These are phyloP conservation scores for Tridacna gigas DNA, from an alignment of 2,888 invertebrate genomes.

Conservation along the genomic window DNA sequence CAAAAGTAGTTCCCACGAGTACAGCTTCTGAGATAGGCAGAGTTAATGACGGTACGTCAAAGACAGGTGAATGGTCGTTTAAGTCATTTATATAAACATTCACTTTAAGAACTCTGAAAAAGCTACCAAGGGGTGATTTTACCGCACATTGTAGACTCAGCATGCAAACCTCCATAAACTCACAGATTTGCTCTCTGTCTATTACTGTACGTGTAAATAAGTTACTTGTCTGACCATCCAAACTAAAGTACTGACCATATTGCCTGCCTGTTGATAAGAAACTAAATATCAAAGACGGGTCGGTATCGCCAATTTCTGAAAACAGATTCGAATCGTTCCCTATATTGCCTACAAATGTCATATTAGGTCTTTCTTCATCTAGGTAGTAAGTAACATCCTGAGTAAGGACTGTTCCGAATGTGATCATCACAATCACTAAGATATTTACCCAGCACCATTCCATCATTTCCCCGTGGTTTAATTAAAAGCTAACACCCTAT, in stretches of 20 bases:
- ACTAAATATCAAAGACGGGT: conserved; percentile 68
- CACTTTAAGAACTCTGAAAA: conserved; percentile 73
- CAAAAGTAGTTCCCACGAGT: conserved; percentile 61
- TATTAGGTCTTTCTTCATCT: conserved; percentile 75
- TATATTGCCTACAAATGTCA: conserved; percentile 73
- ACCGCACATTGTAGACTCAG: conserved; percentile 63
- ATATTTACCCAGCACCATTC: conserved; percentile 1
- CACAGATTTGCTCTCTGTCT: conserved; percentile 69
- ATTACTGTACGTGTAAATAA: conserved; percentile 63
- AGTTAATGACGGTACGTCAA: conserved; percentile 57
- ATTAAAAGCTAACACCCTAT: conserved; percentile 11
- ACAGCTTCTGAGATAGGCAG: conserved; percentile 67
- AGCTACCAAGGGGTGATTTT: conserved; percentile 67
- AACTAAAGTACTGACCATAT: conserved; percentile 59
- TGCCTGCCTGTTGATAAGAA: conserved; percentile 66
- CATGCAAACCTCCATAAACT: conserved; percentile 61
- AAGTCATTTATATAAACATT: conserved; percentile 72
- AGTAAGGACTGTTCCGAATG: conserved; percentile 10
- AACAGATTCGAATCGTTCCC: conserved; percentile 68
- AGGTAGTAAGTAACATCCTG: conserved; percentile 72
- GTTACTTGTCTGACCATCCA: conserved; percentile 60
- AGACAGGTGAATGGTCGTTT: conserved; percentile 77
- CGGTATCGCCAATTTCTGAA: conserved; percentile 61
- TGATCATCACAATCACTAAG: conserved; percentile 21
- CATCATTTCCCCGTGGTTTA: conserved; percentile 20